Percentiles rank a stretch among this genome's conserved stretches.
Conservation (phyloP, 2,888 invertebrate genomes). For the Gastracanthus pulcherrimus region DNA sequence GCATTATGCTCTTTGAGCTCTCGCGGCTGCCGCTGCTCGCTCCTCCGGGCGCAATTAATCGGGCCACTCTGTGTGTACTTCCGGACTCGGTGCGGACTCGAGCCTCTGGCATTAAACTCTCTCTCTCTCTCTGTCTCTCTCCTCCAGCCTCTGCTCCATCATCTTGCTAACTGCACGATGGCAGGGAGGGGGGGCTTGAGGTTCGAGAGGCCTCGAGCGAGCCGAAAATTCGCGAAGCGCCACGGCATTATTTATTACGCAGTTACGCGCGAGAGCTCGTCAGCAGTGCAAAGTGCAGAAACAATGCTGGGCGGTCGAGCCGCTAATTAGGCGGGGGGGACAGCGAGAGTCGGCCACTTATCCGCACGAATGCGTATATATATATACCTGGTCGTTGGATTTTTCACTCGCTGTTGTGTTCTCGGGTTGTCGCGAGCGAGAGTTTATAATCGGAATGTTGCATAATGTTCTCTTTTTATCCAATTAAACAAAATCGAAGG, state of each 20-base stretch:
- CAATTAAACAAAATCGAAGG: too few relatives aligned
- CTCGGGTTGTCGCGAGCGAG: neutral
- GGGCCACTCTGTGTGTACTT: constrained; percentile 58
- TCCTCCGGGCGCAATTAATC: constrained; percentile 70
- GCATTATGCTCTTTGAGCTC: constrained; percentile 66
- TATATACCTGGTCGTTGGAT: neutral
- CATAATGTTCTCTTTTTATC: too few relatives aligned
- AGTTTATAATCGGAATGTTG: too few relatives aligned
- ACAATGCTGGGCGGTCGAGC: constrained; percentile 49
- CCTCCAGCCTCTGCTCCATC: too few relatives aligned
- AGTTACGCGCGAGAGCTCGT: neutral
- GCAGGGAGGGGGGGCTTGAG: neutral
- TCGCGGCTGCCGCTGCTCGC: constrained; percentile 21
- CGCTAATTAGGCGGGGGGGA: constrained; percentile 21
- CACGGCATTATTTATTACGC: constrained; percentile 47
- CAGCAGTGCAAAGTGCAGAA: constrained; percentile 27
- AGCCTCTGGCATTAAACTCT: constrained; percentile 6
- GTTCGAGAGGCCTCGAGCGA: neutral
- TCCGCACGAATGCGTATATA: constrained; percentile 58
- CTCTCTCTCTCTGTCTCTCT: neutral
- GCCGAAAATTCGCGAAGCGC: constrained; percentile 8
- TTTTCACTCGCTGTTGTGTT: neutral
- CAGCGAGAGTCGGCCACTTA: constrained; percentile 55
- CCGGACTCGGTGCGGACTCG: neutral
- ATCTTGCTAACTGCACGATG: too few relatives aligned